These are phyloP conservation scores for Cephus rjabovi DNA, from an alignment of 2,888 invertebrate genomes.

Conservation along the genomic window DNA sequence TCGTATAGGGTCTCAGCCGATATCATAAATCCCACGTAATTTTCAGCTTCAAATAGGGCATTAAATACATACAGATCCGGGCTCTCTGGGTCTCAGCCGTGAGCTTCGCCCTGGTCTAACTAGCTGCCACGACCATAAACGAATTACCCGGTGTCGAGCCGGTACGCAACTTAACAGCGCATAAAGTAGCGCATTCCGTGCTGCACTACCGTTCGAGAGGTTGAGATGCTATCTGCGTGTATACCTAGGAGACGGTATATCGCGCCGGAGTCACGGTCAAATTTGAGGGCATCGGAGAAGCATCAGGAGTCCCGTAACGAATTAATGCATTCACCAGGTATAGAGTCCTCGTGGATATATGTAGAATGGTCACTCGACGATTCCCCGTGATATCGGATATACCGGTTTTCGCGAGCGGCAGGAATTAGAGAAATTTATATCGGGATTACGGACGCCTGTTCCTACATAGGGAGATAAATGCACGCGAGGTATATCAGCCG, in stretches of 20 bases:
- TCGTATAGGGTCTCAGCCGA: not conserved
- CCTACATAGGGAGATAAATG: conserved; percentile 10
- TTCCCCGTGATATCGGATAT: not conserved
- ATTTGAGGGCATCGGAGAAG: not conserved
- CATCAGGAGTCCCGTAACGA: not conserved
- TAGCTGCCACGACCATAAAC: not conserved
- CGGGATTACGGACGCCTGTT: not conserved
- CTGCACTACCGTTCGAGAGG: not conserved
- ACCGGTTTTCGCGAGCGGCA: not conserved
- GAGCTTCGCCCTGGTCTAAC: not conserved
- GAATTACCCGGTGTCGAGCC: not conserved
- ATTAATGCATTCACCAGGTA: not conserved
- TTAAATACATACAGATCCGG: not conserved
- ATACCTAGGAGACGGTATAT: not conserved
- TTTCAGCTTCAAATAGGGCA: not conserved
- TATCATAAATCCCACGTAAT: not conserved
- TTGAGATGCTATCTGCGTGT: not conserved
- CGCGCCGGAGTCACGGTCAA: not conserved
- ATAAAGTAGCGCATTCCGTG: not conserved
- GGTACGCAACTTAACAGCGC: not conserved
- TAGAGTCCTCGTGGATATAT: not conserved
- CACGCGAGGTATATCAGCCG: conserved; percentile 18
- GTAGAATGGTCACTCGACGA: not conserved
- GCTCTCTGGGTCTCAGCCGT: not conserved
- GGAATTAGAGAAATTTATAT: not conserved